Evolutionary conservation across 1,140 invertebrate genomes (phyloP), one percentile per base, ranked within the genome.

Genomic region (Leptopilina clavipes): DNA sequence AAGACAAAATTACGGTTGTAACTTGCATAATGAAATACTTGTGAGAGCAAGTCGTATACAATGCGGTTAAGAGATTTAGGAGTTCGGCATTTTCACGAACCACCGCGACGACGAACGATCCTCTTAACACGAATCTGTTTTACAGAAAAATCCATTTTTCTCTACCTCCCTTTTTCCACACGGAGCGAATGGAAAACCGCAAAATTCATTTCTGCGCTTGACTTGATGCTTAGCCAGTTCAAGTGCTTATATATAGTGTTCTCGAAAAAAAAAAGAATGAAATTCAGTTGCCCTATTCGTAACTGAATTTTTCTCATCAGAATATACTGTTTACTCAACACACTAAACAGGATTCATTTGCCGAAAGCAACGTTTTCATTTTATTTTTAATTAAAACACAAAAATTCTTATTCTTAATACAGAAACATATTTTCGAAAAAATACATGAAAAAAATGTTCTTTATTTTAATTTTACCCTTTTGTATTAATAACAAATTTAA

Each of bases 1-100:
- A 83, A 77, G 77, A 81, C 77, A 82, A 84, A 84, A 85, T 86
- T 86, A 83, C 81, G 70, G 77, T 52, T 83, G 82, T 79, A 84
- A 79, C 78, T 75, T 75, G 83, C 77, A 84, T 85, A 85, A 85
- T 85, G 79, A 85, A 83, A 81, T 85, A 83, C 81, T 85, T 80
- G 82, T 73, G 72, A 76, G 78, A 76, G 78, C 59, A 65, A 31
- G 22, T 65, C 56, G 14, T 81, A 75, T 79, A 70, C 72, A 75
- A 78, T 80, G 76, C 77, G 82, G 82, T 78, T 79, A 77, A 81
- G 82, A 84, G 83, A 82, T 85, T 85, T 84, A 79, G 59, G 76
- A 73, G 59, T 73, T 45, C 52, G 37, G 52, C 37, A 70, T 70
- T 70, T 74, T 19, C 19, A 70, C 73, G 56, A 65, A 22, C 59